Base-by-base conservation (phyloP, 2,797 vertebrate genomes). In the Eulemur coronatus region DNA sequence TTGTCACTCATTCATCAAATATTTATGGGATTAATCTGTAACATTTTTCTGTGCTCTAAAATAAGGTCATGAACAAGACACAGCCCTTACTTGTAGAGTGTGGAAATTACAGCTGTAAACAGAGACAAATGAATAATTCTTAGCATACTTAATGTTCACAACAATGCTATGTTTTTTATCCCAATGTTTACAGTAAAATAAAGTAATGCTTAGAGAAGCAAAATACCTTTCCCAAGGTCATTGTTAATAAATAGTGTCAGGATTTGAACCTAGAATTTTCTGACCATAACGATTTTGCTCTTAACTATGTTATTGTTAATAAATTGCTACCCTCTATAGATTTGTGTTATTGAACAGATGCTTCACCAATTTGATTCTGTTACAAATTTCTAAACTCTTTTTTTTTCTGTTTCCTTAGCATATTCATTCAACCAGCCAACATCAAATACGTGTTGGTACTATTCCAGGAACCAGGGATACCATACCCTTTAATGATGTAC, bases 1-100 rank as follows among this genome's bases (percentile, higher is more conserved):
- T 57, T 85, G 30, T 85, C 80, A 55, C 1, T 82, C n/a, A 61
- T 55, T 89, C 26, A 80, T 76, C 41, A 96, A 95, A 82, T 96
- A 89, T 61, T 67, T 84, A 91, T 28, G 11, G 38, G 92, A 28
- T 81, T 84, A 88, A 8, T 79, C 22, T 52, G 11, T 73, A 91
- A 41, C 18, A 90, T 72, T 91, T 84, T 76, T 80, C 28, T 92
- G 18, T 81, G 38, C 50, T 90, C 28, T 84, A 52, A 93, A 95
- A 85, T 75, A 90, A 96, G 38, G 26, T 82, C 48, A 92, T 82
- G 38, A 87, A 43, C 2, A 76, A 89, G n/a, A 89, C 6, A 28
- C 1, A 76, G 26, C 59, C 61, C 13, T 94, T 65, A 75, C 1
- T 48, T 38, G 61, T 82, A 84, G 46, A 15, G 33, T 85, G 30